Evolutionary conservation across 2,113 vertebrate genomes (phyloP), one percentile per base, ranked within the genome.

Genomic region (Calidris pygmaea): DNA sequence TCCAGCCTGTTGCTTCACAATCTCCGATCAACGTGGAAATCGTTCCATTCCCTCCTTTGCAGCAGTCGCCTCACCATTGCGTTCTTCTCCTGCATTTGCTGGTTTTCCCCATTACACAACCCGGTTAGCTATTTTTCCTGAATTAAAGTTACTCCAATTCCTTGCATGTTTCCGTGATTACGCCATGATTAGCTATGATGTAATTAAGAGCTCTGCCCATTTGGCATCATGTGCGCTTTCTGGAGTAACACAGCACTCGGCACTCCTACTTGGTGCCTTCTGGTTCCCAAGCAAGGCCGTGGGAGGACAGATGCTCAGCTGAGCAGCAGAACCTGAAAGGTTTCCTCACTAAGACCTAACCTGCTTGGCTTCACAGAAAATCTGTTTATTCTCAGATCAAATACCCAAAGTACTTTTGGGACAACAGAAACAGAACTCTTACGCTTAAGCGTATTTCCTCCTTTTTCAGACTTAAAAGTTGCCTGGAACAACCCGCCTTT

Each of bases 121-220:
- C 45, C 18, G 2, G 53, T 85, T 89, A 78, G 76, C 60, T 96
- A 34, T 90, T 96, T 87, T 91, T 90, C 83, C 70, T 95, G 80
- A 93, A 92, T 89, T 95, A 58, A 95, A 90, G 59, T 78, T 85
- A 83, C 53, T 96, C 53, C 66, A 92, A 93, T 96, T 97, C 92
- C 86, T 91, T 79, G 76, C 94, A 79, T 95, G 77, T 89, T 96
- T 96, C 86, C 4, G 5, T 79, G 84, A 95, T 96, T 95, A 90
- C 66, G 53, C 63, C 78, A 24, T 21, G 15, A 81, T 90, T 94
- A 68, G 86, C 73, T 82, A 65, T 93, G 92, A 96, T 96, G 96
- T 78, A 95, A 93, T 89, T 72, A 82, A 75, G 80, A 79, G 67
- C 48, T 87, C 90, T 96, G 84, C 92, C 89, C 73, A 72, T 78